Percentiles rank a stretch among this genome's conserved stretches.
These are phyloP conservation scores for Eutrigla gurnardus DNA, from an alignment of 2,797 vertebrate species.

Conservation along the genomic window DNA sequence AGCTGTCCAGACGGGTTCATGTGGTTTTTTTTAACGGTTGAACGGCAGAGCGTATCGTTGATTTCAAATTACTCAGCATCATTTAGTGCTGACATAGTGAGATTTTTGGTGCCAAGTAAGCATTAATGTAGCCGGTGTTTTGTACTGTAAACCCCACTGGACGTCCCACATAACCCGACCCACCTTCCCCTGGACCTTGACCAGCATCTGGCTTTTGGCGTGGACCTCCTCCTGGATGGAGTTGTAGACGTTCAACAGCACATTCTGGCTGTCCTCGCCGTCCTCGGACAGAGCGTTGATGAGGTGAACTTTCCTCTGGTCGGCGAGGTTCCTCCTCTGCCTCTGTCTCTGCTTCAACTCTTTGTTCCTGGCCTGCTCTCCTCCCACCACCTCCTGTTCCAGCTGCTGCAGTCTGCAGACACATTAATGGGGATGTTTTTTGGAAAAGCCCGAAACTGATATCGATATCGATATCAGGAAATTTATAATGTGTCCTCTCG, in stretches of 20 bases:
- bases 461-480: background rate
- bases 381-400: slow-evolving; percentile 89
- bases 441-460: background rate
- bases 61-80: background rate
- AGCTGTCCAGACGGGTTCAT: slow-evolving; percentile 78
- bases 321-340: slow-evolving; percentile 83
- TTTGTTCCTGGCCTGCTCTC: slow-evolving; percentile 90
- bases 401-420: slow-evolving; percentile 88
- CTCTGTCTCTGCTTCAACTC: slow-evolving; percentile 87
- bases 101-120: background rate
- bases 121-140: background rate
- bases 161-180: slow-evolving; percentile 14
- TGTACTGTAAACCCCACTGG: background rate
- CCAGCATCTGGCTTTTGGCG: slow-evolving; percentile 88
- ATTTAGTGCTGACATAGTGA: background rate
- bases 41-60: background rate
- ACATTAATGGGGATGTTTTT: background rate
- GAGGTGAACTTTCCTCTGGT: slow-evolving; percentile 87
- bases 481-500: background rate
- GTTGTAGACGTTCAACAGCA: slow-evolving; percentile 87
- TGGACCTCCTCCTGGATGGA: slow-evolving; percentile 92
- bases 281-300: slow-evolving; percentile 83
- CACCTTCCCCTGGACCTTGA: slow-evolving; percentile 90
- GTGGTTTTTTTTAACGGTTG: background rate
- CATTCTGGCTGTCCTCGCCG: slow-evolving; percentile 85